A percentile compares a stretch with the other conserved stretches of the same genome.
Evolutionary conservation across 30 jellyfish, hydroid and myxozoan genomes (phyloP).

Genomic region (Aurelia coerulea): DNA sequence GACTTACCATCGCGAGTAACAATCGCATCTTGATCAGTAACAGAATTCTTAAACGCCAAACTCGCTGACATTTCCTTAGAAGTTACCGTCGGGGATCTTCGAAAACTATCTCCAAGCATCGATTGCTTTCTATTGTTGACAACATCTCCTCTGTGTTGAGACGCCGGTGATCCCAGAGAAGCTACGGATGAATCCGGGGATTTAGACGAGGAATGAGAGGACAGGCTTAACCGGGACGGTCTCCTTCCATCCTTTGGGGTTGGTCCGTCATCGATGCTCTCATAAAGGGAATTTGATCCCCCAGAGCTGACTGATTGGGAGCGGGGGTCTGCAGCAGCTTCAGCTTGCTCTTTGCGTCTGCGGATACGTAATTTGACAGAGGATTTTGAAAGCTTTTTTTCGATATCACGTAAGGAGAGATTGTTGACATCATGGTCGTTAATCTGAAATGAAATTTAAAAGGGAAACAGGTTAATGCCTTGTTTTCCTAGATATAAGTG

Average conservation of each 20-base stretch:
- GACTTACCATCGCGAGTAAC: slow-evolving; percentile 10
- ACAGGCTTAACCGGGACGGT: slow-evolving; percentile 5
- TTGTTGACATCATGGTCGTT: slow-evolving; percentile 7
- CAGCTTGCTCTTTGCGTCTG: slow-evolving; percentile 6
- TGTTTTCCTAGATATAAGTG: too few relatives aligned
- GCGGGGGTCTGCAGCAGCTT: not conserved
- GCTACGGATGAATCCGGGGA: not conserved
- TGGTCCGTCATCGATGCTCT: not conserved
- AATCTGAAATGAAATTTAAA: not conserved
- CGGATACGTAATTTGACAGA: slow-evolving; percentile 22
- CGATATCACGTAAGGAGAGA: slow-evolving; percentile 10
- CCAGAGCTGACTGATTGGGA: not conserved
- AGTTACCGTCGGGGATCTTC: too few relatives aligned
- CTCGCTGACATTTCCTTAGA: not conserved
- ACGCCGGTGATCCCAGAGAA: too few relatives aligned
- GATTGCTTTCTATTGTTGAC: too few relatives aligned
- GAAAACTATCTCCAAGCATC: too few relatives aligned
- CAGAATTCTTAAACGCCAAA: not conserved
- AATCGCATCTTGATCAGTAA: slow-evolving; percentile 8
- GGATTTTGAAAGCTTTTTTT: not conserved
- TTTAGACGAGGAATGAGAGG: slow-evolving; percentile 7
- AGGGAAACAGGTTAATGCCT: too few relatives aligned
- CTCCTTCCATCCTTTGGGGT: not conserved
- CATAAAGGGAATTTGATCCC: not conserved
- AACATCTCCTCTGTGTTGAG: too few relatives aligned